These are phyloP conservation scores for Drosophila biarmipes DNA, from an alignment of 1,140 invertebrate species.

Conservation along the genomic window DNA sequence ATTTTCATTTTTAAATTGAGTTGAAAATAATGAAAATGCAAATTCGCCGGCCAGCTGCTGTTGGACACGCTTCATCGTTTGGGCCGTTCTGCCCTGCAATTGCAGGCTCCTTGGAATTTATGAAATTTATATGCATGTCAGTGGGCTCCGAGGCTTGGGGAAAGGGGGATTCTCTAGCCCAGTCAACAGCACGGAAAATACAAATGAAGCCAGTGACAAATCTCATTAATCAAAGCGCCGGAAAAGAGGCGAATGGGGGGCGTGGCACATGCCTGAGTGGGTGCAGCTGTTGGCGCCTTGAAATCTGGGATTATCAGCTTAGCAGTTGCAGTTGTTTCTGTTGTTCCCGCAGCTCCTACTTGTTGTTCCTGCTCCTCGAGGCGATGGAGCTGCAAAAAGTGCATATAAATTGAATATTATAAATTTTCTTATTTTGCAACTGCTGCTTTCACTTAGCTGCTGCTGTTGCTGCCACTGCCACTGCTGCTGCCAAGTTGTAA, in stretches of 20 bases:
- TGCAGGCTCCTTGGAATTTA: constrained; percentile 65
- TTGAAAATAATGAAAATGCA: constrained; percentile 79
- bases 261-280: constrained; percentile 29
- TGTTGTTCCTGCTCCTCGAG: constrained; percentile 36
- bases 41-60: constrained; percentile 60
- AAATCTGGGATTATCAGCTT: constrained; percentile 75
- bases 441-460: constrained; percentile 63
- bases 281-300: constrained; percentile 55
- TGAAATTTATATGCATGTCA: constrained; percentile 73
- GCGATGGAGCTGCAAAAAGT: constrained; percentile 50
- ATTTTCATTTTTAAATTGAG: constrained; percentile 73
- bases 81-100: constrained; percentile 35
- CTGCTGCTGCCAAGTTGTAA: constrained; percentile 72
- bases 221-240: constrained; percentile 75
- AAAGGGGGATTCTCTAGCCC: constrained; percentile 9
- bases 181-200: constrained; percentile 80
- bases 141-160: constrained; percentile 11
- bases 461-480: constrained; percentile 20
- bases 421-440: constrained; percentile 74
- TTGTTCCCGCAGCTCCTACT: constrained; percentile 22
- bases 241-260: constrained; percentile 23
- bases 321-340: constrained; percentile 62
- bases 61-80: constrained; percentile 23
- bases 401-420: constrained; percentile 84
- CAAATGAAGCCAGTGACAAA: constrained; percentile 82